Evolutionary conservation across 2,888 invertebrate species (phyloP), one percentile per base, ranked within the genome.

Genomic region (Drosophila setosimentum): DNA sequence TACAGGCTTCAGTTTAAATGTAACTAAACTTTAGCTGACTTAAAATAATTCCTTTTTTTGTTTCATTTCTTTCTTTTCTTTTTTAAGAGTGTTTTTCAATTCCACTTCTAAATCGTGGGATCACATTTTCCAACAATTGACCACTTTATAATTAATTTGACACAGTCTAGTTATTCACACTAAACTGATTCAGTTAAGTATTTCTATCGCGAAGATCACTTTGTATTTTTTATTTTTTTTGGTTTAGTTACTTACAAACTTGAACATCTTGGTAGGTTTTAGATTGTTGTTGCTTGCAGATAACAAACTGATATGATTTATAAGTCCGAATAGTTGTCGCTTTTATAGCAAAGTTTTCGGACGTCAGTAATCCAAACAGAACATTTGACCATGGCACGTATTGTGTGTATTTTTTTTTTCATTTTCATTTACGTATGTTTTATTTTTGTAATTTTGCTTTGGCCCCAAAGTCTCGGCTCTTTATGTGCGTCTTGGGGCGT

Each of bases 241-340:
- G 42, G n/a, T n/a, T n/a, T 18, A 2, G 18, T 49, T 63, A 91
- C 92, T 91, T 85, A 92, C 92, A 82, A 91, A 90, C 90, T 91
- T 91, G 87, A 90, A 92, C 92, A 91, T 92, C 68, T 92, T 92
- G 83, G 8, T 65, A 66, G 57, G n/a, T n/a, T 37, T 35, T 8
- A 51, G 64, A 45, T 70, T 70, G 73, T 77, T 76, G 68, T 74
- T 74, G 86, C 77, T 86, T 84, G 73, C 59, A 59, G 65, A 61
- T 69, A 51, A 82, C 79, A 88, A 86, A 88, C 82, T 87, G 82
- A 76, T 89, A 78, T 87, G 85, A 83, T 87, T 75, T 69, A 62
- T 61, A 51, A 76, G 24, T 57, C 18, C 35, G 35, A 67, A 53
- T 21, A 49, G 58, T 53, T 50, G 63, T n/a, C 59, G 86, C 83